Evolutionary conservation across 2,113 vertebrate genomes (phyloP).

Genomic region (Pygoscelis antarcticus): DNA sequence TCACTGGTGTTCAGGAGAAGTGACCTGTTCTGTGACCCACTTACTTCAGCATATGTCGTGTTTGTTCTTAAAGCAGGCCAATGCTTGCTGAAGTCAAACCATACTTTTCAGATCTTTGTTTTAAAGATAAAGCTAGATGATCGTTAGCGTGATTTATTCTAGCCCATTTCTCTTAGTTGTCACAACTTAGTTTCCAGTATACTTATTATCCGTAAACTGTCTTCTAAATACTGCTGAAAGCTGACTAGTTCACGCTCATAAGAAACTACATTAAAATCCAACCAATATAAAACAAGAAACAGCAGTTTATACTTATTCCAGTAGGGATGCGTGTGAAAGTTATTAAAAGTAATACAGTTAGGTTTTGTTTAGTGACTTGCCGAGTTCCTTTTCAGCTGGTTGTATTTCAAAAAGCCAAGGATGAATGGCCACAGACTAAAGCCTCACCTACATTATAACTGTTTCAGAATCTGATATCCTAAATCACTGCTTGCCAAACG

Average conservation of each 20-base stretch:
- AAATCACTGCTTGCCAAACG: background rate
- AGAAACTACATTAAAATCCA: background rate
- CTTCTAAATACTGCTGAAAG: background rate
- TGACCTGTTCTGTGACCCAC: conserved; percentile 4
- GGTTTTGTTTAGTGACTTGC: background rate
- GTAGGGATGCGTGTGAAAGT: fast-evolving
- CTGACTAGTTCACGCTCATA: background rate
- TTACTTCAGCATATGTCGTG: background rate
- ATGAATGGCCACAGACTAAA: background rate
- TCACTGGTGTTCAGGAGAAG: background rate
- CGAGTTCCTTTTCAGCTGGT: background rate
- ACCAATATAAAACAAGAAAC: background rate
- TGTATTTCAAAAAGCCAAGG: background rate
- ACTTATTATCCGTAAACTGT: background rate
- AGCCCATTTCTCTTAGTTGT: background rate
- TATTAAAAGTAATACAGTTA: background rate
- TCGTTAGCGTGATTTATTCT: background rate
- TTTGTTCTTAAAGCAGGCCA: background rate
- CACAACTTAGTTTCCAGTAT: background rate
- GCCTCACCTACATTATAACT: background rate
- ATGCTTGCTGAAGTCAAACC: background rate
- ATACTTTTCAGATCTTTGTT: background rate
- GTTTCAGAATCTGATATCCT: background rate
- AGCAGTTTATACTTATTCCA: background rate
- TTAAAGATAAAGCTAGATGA: background rate